Evolutionary conservation across 1,140 invertebrate species (phyloP).

Genomic region (Drosophila lini): DNA sequence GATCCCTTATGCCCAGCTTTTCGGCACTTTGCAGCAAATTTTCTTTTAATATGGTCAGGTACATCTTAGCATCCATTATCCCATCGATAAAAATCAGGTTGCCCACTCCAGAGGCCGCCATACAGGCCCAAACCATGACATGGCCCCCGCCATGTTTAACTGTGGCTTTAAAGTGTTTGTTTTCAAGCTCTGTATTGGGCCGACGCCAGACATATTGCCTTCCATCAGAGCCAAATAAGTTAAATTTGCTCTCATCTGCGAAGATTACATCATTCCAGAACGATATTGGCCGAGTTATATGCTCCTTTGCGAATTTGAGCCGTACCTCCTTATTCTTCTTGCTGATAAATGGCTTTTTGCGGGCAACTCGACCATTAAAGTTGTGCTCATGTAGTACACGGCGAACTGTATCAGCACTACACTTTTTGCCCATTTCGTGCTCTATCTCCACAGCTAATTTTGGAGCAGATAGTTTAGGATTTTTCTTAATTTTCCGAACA

Average conservation of each 20-base stretch:
- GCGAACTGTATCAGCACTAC: neutral
- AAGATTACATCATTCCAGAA: neutral
- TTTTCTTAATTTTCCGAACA: neutral
- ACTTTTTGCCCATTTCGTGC: neutral
- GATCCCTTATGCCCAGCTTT: no score
- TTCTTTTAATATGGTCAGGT: no score
- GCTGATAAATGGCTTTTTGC: neutral
- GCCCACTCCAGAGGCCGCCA: no score
- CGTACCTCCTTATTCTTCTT: neutral
- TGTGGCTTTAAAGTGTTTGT: neutral
- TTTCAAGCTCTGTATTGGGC: neutral
- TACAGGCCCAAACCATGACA: no score
- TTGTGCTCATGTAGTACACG: neutral
- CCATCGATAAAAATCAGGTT: no score
- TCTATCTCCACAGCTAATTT: neutral
- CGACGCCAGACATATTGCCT: neutral
- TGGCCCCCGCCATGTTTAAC: no score
- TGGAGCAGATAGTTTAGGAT: neutral
- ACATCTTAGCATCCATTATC: no score
- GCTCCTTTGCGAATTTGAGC: neutral
- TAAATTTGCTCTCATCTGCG: neutral
- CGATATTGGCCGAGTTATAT: neutral
- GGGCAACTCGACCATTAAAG: neutral
- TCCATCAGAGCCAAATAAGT: neutral
- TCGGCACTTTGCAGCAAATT: no score